Percentiles rank a stretch among this genome's conserved stretches.
phyloP scores from a whole-genome alignment of 1,140 invertebrate species.

The Zaprionus gabonicus region DNA sequence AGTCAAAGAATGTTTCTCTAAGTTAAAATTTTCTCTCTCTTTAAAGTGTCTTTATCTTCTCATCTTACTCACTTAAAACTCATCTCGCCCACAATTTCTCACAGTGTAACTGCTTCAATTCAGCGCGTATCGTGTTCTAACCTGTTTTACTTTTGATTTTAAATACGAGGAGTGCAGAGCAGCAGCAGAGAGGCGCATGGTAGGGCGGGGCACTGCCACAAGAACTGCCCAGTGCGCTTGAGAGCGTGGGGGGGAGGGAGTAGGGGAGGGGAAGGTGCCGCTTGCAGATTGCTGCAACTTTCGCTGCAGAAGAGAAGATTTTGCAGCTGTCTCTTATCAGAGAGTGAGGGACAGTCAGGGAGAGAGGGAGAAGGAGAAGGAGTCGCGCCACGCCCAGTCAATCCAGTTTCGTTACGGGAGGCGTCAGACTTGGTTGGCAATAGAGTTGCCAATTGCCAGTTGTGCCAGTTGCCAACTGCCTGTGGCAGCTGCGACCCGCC shows the following conservation, averaged over 20 bases:
- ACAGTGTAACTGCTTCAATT: conserved; percentile 17
- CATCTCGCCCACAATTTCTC: background rate
- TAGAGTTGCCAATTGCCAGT: conserved; percentile 25
- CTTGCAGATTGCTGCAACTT: conserved; percentile 38
- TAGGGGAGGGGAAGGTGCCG: background rate
- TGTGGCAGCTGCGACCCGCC: conserved; percentile 39
- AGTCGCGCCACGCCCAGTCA: conserved; percentile 57
- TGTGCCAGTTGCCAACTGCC: conserved; percentile 29
- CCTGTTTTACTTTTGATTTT: conserved; percentile 46
- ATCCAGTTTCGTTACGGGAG: conserved; percentile 62
- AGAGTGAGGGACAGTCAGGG: background rate
- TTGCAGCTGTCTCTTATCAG: conserved; percentile 61
- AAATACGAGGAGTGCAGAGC: background rate
- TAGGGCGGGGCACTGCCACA: background rate
- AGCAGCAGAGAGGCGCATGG: background rate
- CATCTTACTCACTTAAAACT: background rate
- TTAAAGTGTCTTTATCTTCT: background rate
- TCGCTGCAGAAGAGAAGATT: conserved; percentile 57
- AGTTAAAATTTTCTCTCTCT: background rate
- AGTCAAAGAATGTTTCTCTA: background rate
- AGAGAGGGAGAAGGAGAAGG: background rate
- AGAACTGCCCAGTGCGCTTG: background rate
- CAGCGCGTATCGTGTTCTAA: conserved; percentile 25
- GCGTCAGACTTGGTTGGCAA: conserved; percentile 7
- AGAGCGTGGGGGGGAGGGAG: background rate